Percentiles rank a stretch among this genome's conserved stretches.
Conservation (phyloP, 2,888 invertebrate species). For the Drosophila monieri region DNA sequence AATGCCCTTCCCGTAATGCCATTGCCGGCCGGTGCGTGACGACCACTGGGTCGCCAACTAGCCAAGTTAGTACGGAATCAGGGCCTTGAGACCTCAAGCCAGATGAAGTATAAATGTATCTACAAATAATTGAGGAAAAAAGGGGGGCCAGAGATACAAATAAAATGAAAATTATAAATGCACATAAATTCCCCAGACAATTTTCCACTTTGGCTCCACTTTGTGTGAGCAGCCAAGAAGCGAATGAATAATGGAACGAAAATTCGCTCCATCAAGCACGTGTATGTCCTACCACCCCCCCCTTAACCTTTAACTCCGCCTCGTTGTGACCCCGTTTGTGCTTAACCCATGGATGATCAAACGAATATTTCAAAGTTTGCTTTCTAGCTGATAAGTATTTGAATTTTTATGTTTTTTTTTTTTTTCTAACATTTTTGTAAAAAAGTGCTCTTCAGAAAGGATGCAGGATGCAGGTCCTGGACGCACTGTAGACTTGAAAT, state of each 20-base stretch:
- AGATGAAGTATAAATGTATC: background rate
- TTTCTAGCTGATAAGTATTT: constrained; percentile 26
- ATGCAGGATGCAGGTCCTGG: too few species aligned
- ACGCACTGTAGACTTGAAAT: constrained; percentile 27
- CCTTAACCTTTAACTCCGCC: background rate
- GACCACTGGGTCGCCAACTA: constrained; percentile 2
- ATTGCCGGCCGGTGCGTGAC: constrained; percentile 59
- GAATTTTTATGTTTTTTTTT: background rate
- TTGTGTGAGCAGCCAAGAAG: constrained; percentile 35
- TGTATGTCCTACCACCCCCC: too few species aligned
- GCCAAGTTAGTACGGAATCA: constrained; percentile 2
- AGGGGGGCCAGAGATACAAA: constrained; percentile 7
- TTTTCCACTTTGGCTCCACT: constrained; percentile 36
- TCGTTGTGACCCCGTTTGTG: too few species aligned
- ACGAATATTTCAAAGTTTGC: constrained; percentile 36
- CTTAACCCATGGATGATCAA: constrained; percentile 30
- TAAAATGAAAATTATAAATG: constrained; percentile 43
- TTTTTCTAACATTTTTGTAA: too few species aligned
- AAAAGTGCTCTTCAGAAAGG: too few species aligned
- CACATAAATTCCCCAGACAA: constrained; percentile 46
- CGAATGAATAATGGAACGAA: constrained; percentile 45
- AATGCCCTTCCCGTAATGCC: constrained; percentile 31
- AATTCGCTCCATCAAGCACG: constrained; percentile 45
- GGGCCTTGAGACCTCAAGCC: background rate
- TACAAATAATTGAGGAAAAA: background rate